Conservation (phyloP, 2,113 vertebrate species). For the Lepus americanus region DNA sequence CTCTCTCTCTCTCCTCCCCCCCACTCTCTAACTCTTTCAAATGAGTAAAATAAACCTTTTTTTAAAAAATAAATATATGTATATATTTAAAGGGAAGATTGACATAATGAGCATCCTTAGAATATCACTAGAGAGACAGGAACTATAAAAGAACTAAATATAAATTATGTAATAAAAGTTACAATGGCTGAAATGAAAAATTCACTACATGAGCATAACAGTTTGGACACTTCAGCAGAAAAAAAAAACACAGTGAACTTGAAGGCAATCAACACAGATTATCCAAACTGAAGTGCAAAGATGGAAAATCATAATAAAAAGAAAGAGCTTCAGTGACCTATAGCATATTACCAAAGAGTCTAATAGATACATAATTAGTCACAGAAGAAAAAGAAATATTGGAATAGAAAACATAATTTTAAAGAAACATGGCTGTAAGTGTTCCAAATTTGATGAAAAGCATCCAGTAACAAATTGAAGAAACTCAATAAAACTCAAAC, state of each 20-base stretch:
- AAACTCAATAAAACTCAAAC: background rate
- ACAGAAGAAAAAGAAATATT: background rate
- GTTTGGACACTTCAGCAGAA: background rate
- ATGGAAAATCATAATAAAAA: background rate
- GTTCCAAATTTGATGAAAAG: background rate
- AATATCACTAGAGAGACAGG: background rate
- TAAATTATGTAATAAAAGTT: background rate
- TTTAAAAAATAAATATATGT: too few species aligned
- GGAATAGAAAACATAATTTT: background rate
- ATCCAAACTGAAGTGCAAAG: background rate
- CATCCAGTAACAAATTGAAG: background rate
- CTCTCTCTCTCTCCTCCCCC: too few species aligned
- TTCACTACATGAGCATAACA: background rate
- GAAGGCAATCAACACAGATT: background rate
- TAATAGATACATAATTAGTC: background rate
- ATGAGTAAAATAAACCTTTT: too few species aligned
- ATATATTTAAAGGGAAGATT: background rate
- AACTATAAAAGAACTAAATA: background rate
- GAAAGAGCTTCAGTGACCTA: background rate
- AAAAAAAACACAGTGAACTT: background rate
- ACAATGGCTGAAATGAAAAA: background rate
- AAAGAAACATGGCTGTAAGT: background rate
- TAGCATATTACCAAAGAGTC: background rate
- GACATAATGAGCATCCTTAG: background rate
- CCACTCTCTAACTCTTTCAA: too few species aligned